These are phyloP conservation scores for Ophthalmolycus amberensis DNA, from an alignment of 2,113 vertebrate species.

Conservation along the genomic window DNA sequence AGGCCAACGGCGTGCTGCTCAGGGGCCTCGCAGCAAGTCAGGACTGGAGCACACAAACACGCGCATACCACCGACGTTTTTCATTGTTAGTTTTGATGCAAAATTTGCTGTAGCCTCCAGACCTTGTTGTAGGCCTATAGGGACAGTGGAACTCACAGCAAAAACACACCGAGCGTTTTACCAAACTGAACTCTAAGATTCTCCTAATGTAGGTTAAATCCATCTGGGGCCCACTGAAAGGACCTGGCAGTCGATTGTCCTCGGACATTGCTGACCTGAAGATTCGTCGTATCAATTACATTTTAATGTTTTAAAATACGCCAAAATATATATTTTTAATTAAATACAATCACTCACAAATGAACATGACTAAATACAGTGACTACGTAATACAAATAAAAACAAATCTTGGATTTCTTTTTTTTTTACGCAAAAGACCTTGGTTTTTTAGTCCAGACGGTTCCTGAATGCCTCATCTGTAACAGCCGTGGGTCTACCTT, in stretches of 20 bases:
- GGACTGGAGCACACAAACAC: neutral
- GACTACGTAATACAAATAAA: neutral
- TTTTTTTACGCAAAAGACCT: neutral
- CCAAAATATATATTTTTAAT: neutral
- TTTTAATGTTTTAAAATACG: too few species aligned
- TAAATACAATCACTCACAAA: neutral
- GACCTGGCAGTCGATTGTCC: too few species aligned
- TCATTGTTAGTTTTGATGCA: neutral
- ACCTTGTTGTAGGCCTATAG: neutral
- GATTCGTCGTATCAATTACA: neutral
- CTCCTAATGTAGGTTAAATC: neutral
- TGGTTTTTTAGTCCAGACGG: neutral
- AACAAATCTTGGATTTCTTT: neutral
- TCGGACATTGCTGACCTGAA: neutral
- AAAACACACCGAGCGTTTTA: neutral
- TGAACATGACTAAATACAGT: neutral
- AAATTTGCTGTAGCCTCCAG: neutral
- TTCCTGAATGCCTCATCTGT: neutral
- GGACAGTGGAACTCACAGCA: neutral
- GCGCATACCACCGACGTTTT: neutral
- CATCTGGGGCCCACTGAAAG: neutral
- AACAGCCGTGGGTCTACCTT: neutral
- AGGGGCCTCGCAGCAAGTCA: neutral
- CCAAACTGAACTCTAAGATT: neutral
- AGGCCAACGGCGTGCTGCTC: slow-evolving; percentile 48